These are phyloP conservation scores for Allacma fusca DNA, from an alignment of 2,888 invertebrate species.

Conservation along the genomic window DNA sequence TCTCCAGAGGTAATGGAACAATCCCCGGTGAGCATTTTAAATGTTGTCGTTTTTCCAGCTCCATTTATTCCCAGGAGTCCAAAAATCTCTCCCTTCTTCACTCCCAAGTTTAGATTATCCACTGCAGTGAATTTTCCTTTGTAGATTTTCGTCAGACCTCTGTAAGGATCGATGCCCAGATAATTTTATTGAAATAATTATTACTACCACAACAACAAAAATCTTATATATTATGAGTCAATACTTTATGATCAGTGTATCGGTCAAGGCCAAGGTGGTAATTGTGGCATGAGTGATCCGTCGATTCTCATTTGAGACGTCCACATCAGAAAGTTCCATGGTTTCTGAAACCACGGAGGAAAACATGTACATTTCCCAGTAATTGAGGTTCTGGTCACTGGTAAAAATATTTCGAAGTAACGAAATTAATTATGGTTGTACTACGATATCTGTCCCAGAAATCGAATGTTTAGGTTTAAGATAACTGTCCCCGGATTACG, in stretches of 20 bases:
- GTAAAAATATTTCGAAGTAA: no score
- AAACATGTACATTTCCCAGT: slow-evolving; percentile 61
- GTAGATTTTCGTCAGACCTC: slow-evolving; percentile 77
- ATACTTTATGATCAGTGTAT: slow-evolving; percentile 19
- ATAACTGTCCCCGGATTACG: no score
- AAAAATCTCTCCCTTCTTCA: slow-evolving; percentile 78
- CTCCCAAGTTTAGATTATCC: slow-evolving; percentile 75
- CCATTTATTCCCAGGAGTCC: slow-evolving; percentile 85
- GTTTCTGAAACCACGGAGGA: slow-evolving; percentile 67
- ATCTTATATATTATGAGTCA: slow-evolving; percentile 62
- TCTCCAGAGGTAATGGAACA: slow-evolving; percentile 71
- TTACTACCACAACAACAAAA: not conserved
- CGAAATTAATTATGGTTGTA: no score
- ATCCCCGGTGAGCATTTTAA: slow-evolving; percentile 89
- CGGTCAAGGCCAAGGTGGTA: not conserved
- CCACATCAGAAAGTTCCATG: not conserved
- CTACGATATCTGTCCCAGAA: no score
- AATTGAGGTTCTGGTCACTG: not conserved
- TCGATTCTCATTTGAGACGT: not conserved
- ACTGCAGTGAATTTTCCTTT: slow-evolving; percentile 77
- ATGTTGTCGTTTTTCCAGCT: slow-evolving; percentile 87
- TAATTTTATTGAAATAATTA: slow-evolving; percentile 74
- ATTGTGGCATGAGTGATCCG: slow-evolving; percentile 15
- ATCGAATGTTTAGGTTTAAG: no score
- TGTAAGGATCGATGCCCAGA: slow-evolving; percentile 73